Evolutionary conservation across 2,888 invertebrate species (phyloP), one percentile per base, ranked within the genome.

Genomic region (Auanema freiburgensis): DNA sequence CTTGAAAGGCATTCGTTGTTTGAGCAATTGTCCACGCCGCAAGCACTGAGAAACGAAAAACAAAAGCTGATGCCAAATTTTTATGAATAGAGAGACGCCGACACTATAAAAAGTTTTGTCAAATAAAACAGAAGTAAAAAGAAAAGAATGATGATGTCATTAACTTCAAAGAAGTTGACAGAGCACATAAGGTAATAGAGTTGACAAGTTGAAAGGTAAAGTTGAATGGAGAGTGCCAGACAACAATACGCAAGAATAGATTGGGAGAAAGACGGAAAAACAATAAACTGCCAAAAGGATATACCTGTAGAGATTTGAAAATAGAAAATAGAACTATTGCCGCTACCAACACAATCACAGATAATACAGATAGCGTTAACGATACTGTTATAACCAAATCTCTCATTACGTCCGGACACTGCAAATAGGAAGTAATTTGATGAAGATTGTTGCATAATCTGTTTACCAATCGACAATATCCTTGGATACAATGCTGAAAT

Each of bases 1-100:
- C 83, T 56, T 79, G 70, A 61, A 83, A 83, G 14, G 71, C 57
- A 58, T 80, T 77, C 16, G 77, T 69, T 8, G 76, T 71, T 52
- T 79, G 76, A 2, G 75, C 73, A 10, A 81, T 69, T 10, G 78
- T 83, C 83, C 83, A 83, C 11, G 83, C 63, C 6, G 83, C 81
- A 11, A 84, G 74, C 4, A 85, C 76, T 24, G 85, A 74, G 66
- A 84, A 86, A 16, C 86, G 84, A 50, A 86, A 79, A 23, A 86
- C 85, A 79, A 86, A 87, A 11, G 86, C 85, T 1, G 84, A 74
- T 6, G 86, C 85, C 52, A 86, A 79, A 66, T 86, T 84, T 72
- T 85, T 74, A 50, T 74, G 74, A 44, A 74, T 74, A 12, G 71
- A 74, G n/a, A 74, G 54, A 54, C 74, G 61, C 14, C 73, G 73